Percentiles rank a stretch among this genome's conserved stretches.
phyloP scores from a whole-genome alignment of 2,797 vertebrate species.

The Myotis planiceps region DNA sequence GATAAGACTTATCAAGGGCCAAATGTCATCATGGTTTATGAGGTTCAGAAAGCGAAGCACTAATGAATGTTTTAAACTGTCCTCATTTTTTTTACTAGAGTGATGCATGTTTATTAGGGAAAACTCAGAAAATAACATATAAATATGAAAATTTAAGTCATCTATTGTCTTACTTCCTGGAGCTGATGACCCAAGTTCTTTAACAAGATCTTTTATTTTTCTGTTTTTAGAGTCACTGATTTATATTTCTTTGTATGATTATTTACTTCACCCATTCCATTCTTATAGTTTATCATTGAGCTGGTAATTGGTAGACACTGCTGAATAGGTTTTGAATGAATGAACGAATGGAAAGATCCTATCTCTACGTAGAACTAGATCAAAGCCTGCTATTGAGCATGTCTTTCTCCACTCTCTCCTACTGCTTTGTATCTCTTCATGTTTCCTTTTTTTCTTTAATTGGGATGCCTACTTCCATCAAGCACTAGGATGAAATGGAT shows the following conservation, averaged over 20 bases:
- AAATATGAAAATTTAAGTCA: constrained; percentile 51
- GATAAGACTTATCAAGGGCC: not conserved
- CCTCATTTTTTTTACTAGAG: not conserved
- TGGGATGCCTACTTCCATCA: not conserved
- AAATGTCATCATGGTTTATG: not conserved
- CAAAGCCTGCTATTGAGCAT: not conserved
- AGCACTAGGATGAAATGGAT: not conserved
- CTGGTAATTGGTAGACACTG: not conserved
- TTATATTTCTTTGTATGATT: not conserved
- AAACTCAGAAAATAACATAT: constrained; percentile 29
- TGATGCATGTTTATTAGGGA: not conserved
- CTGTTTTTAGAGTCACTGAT: not conserved
- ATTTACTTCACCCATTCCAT: not conserved
- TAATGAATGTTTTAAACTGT: not conserved
- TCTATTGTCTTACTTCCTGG: not conserved
- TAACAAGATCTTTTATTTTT: not conserved
- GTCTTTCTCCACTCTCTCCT: not conserved
- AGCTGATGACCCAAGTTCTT: not conserved
- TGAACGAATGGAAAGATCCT: not conserved
- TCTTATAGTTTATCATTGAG: not conserved
- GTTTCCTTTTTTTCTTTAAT: constrained; percentile 16
- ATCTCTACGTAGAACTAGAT: not conserved
- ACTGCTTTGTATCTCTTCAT: not conserved
- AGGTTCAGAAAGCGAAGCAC: constrained; percentile 13
- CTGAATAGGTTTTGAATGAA: not conserved